phyloP scores from a whole-genome alignment of 1,140 invertebrate genomes.

The Apis mellifera region DNA sequence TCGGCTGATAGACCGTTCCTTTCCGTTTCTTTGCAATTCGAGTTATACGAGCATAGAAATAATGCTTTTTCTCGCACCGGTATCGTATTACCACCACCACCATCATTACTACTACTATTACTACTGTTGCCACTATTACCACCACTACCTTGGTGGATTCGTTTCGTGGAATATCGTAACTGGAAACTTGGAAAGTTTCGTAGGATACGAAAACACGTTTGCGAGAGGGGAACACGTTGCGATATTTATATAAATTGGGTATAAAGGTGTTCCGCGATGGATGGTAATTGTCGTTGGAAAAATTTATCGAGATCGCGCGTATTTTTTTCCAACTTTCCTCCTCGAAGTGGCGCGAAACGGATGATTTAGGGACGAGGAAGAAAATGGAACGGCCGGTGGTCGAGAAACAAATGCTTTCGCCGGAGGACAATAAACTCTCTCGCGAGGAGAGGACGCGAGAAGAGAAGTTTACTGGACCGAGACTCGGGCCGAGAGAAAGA shows the following conservation, averaged over 20 bases:
- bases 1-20: constrained; percentile 14
- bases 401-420: constrained; percentile 12
- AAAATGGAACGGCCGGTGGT: neutral
- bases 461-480: constrained; percentile 40
- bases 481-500: constrained; percentile 6
- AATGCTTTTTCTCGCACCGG: constrained; percentile 21
- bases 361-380: neutral
- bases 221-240: too few species aligned
- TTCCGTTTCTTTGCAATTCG: constrained; percentile 1
- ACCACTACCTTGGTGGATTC: too few species aligned
- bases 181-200: too few species aligned
- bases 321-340: too few species aligned
- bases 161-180: too few species aligned
- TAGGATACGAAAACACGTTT: too few species aligned
- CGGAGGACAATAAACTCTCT: constrained; percentile 25
- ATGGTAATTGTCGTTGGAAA: too few species aligned
- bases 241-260: too few species aligned
- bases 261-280: too few species aligned
- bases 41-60: constrained; percentile 17
- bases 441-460: constrained; percentile 16
- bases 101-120: too few species aligned
- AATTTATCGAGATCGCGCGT: too few species aligned
- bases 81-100: neutral
- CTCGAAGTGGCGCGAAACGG: neutral
- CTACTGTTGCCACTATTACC: too few species aligned